A percentile compares a stretch with the other conserved stretches of the same genome.
Conservation (phyloP, 2,113 vertebrate genomes). For the western clawed frog (Xenopus tropicalis) region UCB_Xtro_10.0 CM004445.2:113927501-113928000, state of each 20-base stretch:
- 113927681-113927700: slow-evolving; percentile 25
- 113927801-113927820: slow-evolving; percentile 28
- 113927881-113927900: background rate
- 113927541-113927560: background rate
- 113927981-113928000: background rate
- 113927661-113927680: slow-evolving; percentile 30
- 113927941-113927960: slow-evolving; percentile 3
- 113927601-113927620: slow-evolving; percentile 22
- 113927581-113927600: slow-evolving; percentile 25
- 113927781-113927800: slow-evolving; percentile 12
- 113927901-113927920: background rate
- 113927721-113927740: slow-evolving; percentile 34
- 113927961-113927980: background rate
- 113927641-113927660: slow-evolving; percentile 22
- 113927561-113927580: slow-evolving; percentile 12
- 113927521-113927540: background rate
- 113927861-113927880: slow-evolving; percentile 3
- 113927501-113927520: background rate
- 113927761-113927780: slow-evolving; percentile 36
- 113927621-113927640: slow-evolving; percentile 38
- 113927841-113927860: slow-evolving; percentile 6
- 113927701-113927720: slow-evolving; percentile 17
- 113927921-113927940: background rate
- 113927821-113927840: slow-evolving; percentile 14
- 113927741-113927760: slow-evolving; percentile 30